A percentile compares a stretch with the other conserved stretches of the same genome.
Evolutionary conservation across 2,113 vertebrate species (phyloP).

Genomic region (Caranx ignobilis): DNA sequence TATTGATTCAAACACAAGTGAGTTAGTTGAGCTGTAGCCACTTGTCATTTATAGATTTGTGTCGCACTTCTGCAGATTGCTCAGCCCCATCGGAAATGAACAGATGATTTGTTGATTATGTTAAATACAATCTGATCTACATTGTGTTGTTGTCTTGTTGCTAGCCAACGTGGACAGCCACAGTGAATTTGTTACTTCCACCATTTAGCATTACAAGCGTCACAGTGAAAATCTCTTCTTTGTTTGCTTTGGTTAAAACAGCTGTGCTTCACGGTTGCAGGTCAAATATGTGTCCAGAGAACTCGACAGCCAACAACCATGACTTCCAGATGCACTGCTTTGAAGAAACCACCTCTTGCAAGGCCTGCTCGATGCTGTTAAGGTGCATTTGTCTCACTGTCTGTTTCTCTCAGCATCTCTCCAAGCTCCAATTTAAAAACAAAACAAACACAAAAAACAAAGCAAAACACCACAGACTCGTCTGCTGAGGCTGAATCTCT

Average conservation of each 20-base stretch:
- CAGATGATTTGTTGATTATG: not conserved
- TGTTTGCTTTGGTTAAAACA: not conserved
- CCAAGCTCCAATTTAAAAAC: not conserved
- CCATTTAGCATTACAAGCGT: no score
- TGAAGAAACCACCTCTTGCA: constrained; percentile 92
- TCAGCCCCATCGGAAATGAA: not conserved
- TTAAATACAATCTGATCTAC: constrained; percentile 3
- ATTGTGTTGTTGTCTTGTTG: not conserved
- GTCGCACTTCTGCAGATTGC: not conserved
- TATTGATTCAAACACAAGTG: not conserved
- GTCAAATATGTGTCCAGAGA: constrained; percentile 94
- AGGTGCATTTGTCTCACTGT: constrained; percentile 80
- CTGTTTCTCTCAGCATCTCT: not conserved
- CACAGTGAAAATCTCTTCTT: not conserved
- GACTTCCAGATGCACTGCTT: constrained; percentile 98
- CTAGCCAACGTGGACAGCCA: no score
- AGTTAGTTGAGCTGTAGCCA: not conserved
- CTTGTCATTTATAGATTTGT: not conserved
- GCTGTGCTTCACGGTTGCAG: constrained; percentile 71
- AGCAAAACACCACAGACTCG: not conserved
- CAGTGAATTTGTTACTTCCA: no score
- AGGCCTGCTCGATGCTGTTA: constrained; percentile 93
- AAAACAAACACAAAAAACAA: no score
- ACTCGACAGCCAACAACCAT: constrained; percentile 89
- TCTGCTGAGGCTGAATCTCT: not conserved